Percentiles rank a stretch among this genome's conserved stretches.
Conservation (phyloP, 2,113 vertebrate species). For the Planiliza haematocheilus region DNA sequence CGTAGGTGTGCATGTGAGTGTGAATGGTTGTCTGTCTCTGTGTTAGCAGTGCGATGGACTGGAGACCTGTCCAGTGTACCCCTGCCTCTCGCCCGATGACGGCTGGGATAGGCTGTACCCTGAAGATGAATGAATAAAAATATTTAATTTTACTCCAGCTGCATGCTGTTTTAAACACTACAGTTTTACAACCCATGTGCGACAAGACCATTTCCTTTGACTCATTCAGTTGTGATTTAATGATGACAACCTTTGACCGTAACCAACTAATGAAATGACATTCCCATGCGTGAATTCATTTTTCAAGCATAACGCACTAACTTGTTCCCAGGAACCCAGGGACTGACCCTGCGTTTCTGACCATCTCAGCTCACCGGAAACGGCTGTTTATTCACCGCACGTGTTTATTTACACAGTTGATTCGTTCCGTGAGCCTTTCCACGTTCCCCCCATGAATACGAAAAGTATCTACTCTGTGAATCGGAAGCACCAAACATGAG, state of each 20-base stretch:
- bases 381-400: constrained; percentile 30
- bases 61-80: too few species aligned
- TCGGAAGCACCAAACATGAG: constrained; percentile 1
- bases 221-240: constrained; percentile 9
- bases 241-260: constrained; percentile 26
- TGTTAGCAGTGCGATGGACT: too few species aligned
- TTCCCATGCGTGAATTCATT: constrained; percentile 11
- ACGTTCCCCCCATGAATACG: not conserved
- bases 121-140: too few species aligned
- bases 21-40: too few species aligned
- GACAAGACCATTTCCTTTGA: constrained; percentile 5
- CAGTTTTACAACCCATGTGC: not conserved
- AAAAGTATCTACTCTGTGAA: constrained; percentile 6
- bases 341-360: constrained; percentile 17
- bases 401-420: constrained; percentile 30
- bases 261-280: not conserved
- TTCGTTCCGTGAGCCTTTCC: not conserved
- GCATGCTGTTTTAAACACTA: not conserved
- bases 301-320: constrained; percentile 1
- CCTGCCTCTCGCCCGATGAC: too few species aligned
- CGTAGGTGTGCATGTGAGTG: too few species aligned
- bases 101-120: too few species aligned
- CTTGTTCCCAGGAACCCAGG: constrained; percentile 47
- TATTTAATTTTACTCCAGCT: not conserved
- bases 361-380: constrained; percentile 20